Conservation (phyloP, 2,797 vertebrate genomes). For the Hyperoplus lanceolatus region DNA sequence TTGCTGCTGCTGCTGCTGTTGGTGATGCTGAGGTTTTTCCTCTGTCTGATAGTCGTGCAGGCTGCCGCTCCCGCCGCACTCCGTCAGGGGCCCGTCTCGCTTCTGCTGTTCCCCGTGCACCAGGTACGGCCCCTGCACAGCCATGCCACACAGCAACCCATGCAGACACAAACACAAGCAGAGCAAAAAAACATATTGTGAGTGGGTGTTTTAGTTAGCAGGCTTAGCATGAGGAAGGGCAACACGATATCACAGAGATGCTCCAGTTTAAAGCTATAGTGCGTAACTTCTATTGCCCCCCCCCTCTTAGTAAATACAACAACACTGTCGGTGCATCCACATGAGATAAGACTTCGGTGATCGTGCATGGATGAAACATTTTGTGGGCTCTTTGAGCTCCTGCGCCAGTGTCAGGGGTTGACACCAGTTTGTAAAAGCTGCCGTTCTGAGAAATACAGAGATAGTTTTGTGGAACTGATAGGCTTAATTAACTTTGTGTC, state of each 20-base stretch:
- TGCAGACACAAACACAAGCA: slow-evolving; percentile 82
- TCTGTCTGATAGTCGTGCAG: slow-evolving; percentile 89
- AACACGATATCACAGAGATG: background rate
- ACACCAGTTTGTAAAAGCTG: too few species aligned
- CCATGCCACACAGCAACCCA: slow-evolving; percentile 78
- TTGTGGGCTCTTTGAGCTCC: too few species aligned
- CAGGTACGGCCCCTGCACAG: slow-evolving; percentile 90
- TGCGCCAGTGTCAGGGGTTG: too few species aligned
- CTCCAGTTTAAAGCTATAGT: background rate
- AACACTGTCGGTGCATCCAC: too few species aligned
- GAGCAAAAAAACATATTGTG: slow-evolving; percentile 70
- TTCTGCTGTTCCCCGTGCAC: slow-evolving; percentile 90
- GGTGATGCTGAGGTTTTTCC: slow-evolving; percentile 84
- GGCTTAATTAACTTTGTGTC: too few species aligned
- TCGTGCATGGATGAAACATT: too few species aligned
- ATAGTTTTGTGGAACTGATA: too few species aligned
- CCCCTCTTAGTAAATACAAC: too few species aligned
- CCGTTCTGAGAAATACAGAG: too few species aligned
- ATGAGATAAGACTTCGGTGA: too few species aligned
- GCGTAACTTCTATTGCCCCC: too few species aligned
- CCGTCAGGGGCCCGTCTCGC: slow-evolving; percentile 86
- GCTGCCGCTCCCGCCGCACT: slow-evolving; percentile 82
- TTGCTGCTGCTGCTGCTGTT: slow-evolving; percentile 81
- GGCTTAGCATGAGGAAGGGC: slow-evolving; percentile 55
- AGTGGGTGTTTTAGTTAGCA: slow-evolving; percentile 68